These are phyloP conservation scores for Brenthis ino DNA, from an alignment of 2,888 invertebrate genomes.

Conservation along the genomic window DNA sequence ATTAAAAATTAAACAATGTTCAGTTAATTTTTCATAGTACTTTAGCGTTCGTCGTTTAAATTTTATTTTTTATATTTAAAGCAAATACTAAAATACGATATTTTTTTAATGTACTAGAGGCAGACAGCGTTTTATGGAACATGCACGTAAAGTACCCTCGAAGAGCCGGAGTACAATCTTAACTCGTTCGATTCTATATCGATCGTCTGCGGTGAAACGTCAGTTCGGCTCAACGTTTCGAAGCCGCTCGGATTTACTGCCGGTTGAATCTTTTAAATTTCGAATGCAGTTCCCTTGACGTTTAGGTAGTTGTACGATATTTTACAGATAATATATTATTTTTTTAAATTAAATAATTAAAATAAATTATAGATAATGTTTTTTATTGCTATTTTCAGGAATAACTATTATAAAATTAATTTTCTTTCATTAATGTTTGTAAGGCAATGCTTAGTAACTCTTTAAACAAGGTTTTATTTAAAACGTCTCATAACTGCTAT, in stretches of 20 bases:
- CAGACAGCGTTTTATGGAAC: conserved; percentile 65
- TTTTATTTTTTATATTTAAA: too few species aligned
- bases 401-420: too few species aligned
- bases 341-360: background rate
- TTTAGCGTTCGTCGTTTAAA: too few species aligned
- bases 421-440: too few species aligned
- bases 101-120: conserved; percentile 15
- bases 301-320: conserved; percentile 30
- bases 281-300: conserved; percentile 36
- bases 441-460: too few species aligned
- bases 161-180: conserved; percentile 44
- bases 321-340: conserved; percentile 33
- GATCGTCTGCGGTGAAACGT: conserved; percentile 52
- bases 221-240: conserved; percentile 38
- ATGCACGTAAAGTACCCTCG: conserved; percentile 24
- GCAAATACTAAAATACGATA: background rate
- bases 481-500: conserved; percentile 11
- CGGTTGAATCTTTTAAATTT: conserved; percentile 27
- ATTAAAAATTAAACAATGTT: too few species aligned
- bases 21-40: too few species aligned
- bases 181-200: conserved; percentile 65
- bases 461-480: conserved; percentile 3
- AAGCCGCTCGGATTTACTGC: conserved; percentile 36
- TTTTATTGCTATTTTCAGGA: too few species aligned
- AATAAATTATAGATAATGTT: too few species aligned